A percentile compares a stretch with the other conserved stretches of the same genome.
These are phyloP conservation scores for Papilio gigon DNA, from an alignment of 2,888 invertebrate genomes.

Conservation along the genomic window DNA sequence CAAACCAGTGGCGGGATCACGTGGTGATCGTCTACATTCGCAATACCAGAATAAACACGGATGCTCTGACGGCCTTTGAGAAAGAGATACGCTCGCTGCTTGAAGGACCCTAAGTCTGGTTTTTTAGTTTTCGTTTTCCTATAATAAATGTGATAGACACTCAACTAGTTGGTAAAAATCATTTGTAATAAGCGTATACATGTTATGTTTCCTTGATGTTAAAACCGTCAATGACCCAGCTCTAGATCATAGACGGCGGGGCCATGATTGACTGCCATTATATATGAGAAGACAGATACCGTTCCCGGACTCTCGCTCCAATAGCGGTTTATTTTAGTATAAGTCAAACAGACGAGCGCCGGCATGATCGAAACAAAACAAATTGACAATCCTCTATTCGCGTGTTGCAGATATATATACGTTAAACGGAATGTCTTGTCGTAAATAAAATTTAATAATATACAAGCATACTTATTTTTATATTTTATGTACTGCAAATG, in stretches of 20 bases:
- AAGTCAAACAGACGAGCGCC: constrained; percentile 45
- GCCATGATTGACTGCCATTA: constrained; percentile 46
- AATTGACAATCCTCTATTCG: constrained; percentile 27
- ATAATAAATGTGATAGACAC: neutral
- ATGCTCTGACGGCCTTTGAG: too few relatives aligned
- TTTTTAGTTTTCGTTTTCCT: too few relatives aligned
- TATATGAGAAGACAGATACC: constrained; percentile 37
- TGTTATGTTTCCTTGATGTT: neutral
- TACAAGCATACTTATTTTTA: neutral
- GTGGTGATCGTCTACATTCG: too few relatives aligned
- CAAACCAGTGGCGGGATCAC: too few relatives aligned
- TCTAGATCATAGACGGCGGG: constrained; percentile 31
- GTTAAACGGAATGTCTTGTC: neutral
- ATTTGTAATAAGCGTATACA: neutral
- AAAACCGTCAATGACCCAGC: neutral
- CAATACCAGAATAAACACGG: too few relatives aligned
- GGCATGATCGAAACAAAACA: constrained; percentile 46
- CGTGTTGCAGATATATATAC: constrained; percentile 6
- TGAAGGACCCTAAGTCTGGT: too few relatives aligned
- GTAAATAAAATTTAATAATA: neutral
- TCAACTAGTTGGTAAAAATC: neutral
- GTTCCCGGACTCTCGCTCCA: constrained; percentile 43
- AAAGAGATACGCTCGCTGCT: too few relatives aligned
- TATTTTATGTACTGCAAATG: neutral
- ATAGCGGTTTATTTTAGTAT: constrained; percentile 47